Percentiles rank a stretch among this genome's conserved stretches.
Evolutionary conservation across 1,140 invertebrate species (phyloP).

Genomic region (Cherax destructor): DNA sequence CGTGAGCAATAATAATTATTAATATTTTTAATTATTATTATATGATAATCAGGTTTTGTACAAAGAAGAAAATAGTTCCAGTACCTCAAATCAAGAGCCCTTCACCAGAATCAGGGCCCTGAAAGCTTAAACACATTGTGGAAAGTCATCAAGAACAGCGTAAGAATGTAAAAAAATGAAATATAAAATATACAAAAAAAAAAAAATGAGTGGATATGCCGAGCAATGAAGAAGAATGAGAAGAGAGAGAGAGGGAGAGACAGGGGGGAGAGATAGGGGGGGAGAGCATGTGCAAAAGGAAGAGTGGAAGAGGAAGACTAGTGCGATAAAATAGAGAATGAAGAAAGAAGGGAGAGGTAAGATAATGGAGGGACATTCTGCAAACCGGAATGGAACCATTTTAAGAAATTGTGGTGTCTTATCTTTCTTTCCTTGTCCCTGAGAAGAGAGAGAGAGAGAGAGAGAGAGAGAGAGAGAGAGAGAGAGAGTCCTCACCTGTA

Average conservation of each 20-base stretch:
- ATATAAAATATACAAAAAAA: neutral
- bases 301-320: neutral
- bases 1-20: no score
- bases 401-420: neutral
- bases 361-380: slow-evolving; percentile 4
- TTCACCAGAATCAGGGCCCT: no score
- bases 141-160: no score
- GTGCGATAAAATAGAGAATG: neutral
- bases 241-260: no score
- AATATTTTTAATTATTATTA: no score
- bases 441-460: neutral
- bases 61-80: no score
- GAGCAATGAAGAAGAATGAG: no score
- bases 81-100: no score
- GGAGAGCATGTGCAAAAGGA: neutral
- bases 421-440: no score
- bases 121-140: no score
- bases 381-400: slow-evolving; percentile 12
- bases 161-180: no score
- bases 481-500: neutral
- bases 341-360: slow-evolving; percentile 3
- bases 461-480: slow-evolving; percentile 9
- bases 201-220: neutral
- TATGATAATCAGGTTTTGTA: no score
- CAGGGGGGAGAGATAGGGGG: neutral